phyloP scores from a whole-genome alignment of 2,888 invertebrate species.

The Dendrolimus pini region DNA sequence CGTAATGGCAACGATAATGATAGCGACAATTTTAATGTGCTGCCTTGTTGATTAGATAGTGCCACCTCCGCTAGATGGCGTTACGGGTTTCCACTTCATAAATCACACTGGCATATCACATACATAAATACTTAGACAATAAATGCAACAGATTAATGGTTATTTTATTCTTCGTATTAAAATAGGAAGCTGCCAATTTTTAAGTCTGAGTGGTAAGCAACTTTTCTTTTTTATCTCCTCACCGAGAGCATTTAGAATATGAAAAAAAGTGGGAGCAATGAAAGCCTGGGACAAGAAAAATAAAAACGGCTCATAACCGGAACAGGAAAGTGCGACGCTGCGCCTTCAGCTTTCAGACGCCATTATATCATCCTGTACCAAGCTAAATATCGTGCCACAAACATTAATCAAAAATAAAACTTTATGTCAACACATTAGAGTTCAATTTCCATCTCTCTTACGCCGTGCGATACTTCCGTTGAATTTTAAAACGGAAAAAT shows the following conservation, averaged over 20 bases:
- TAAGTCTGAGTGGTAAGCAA: not conserved
- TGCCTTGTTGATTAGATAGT: no score
- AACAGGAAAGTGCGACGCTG: constrained; percentile 50
- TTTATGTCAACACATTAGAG: constrained; percentile 32
- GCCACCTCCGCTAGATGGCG: no score
- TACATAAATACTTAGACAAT: no score
- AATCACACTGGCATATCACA: no score
- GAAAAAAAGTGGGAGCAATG: constrained; percentile 20
- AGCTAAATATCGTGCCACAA: constrained; percentile 34
- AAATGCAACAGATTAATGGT: no score
- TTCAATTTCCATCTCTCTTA: constrained; percentile 38
- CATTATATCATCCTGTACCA: constrained; percentile 55
- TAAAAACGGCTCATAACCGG: constrained; percentile 40
- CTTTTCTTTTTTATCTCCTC: not conserved
- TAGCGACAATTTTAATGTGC: no score
- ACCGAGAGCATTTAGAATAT: constrained; percentile 28
- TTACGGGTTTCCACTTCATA: no score
- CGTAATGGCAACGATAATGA: no score
- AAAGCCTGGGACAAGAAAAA: constrained; percentile 39
- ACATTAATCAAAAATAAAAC: constrained; percentile 32
- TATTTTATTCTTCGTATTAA: no score
- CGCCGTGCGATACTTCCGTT: constrained; percentile 25
- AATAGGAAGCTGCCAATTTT: no score
- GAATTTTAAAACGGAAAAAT: constrained; percentile 10
- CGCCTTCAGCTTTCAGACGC: constrained; percentile 55